Percentiles rank a stretch among this genome's conserved stretches.
These are phyloP conservation scores for Lycodopsis pacificus DNA, from an alignment of 2,797 vertebrate genomes.

Conservation along the genomic window DNA sequence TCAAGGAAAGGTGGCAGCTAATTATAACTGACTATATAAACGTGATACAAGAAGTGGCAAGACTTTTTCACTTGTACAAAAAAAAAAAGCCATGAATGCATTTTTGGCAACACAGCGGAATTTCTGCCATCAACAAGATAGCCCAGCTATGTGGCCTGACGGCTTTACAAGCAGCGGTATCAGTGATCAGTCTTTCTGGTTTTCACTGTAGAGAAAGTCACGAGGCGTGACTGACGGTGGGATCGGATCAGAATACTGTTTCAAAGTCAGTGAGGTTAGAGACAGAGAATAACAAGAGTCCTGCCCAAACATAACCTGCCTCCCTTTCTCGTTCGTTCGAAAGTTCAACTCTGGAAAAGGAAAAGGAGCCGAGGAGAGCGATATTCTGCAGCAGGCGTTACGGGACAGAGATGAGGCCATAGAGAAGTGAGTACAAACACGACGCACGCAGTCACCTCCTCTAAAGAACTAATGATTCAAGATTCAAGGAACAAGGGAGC, in stretches of 20 bases:
- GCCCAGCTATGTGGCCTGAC: slow-evolving; percentile 55
- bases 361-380: slow-evolving; percentile 52
- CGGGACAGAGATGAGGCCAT: slow-evolving; percentile 89
- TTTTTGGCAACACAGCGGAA: background rate
- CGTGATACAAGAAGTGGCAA: background rate
- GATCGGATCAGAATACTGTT: slow-evolving; percentile 3
- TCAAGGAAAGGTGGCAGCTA: background rate
- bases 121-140: background rate
- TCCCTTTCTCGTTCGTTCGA: slow-evolving; percentile 1
- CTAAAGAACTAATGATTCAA: slow-evolving; percentile 24
- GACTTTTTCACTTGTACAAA: background rate
- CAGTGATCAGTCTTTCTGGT: background rate
- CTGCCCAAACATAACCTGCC: background rate
- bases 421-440: slow-evolving; percentile 82
- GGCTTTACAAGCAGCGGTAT: slow-evolving; percentile 29
- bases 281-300: background rate
- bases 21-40: background rate
- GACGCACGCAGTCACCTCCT: background rate
- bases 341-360: slow-evolving; percentile 40
- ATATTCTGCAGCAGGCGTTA: slow-evolving; percentile 85
- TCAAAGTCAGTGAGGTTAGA: background rate
- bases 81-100: background rate
- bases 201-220: slow-evolving; percentile 7
- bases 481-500: slow-evolving; percentile 29
- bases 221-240: background rate